Percentiles rank a stretch among this genome's conserved stretches.
Evolutionary conservation across 2,113 vertebrate genomes (phyloP).

Genomic region (Pristiophorus japonicus): DNA sequence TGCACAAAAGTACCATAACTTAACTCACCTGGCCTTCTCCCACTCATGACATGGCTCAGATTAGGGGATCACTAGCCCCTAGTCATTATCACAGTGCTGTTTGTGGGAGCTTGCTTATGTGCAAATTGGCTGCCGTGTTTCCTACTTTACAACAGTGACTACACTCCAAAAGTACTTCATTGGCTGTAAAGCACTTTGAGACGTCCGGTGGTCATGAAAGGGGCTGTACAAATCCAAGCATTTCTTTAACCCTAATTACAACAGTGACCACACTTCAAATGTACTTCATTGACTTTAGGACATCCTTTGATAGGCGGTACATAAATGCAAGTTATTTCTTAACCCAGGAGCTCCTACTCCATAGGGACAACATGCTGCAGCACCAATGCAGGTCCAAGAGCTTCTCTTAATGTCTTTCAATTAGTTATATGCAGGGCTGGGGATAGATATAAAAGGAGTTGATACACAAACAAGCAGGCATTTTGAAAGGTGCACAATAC

Average conservation of each 20-base stretch:
- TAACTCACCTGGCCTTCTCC: background rate
- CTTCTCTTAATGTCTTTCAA: background rate
- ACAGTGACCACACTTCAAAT: background rate
- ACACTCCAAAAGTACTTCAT: too few relatives aligned
- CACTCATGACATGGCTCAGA: background rate
- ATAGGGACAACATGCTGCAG: background rate
- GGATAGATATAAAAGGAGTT: background rate
- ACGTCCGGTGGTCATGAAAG: too few relatives aligned
- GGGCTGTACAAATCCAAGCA: too few relatives aligned
- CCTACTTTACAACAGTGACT: too few relatives aligned
- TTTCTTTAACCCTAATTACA: background rate
- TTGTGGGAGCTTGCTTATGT: too few relatives aligned
- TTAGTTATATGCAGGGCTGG: background rate
- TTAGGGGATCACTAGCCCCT: background rate
- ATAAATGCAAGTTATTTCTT: background rate
- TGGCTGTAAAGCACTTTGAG: too few relatives aligned
- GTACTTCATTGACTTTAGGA: background rate
- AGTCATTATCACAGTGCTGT: too few relatives aligned
- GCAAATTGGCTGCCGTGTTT: too few relatives aligned
- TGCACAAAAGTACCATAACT: background rate
- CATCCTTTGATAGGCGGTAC: background rate
- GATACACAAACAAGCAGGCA: background rate
- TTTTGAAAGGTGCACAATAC: background rate
- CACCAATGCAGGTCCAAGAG: background rate
- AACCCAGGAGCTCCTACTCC: too few relatives aligned